phyloP scores from a whole-genome alignment of 64 coral and sea anemone genomes.

The Stylophora pistillata region DNA sequence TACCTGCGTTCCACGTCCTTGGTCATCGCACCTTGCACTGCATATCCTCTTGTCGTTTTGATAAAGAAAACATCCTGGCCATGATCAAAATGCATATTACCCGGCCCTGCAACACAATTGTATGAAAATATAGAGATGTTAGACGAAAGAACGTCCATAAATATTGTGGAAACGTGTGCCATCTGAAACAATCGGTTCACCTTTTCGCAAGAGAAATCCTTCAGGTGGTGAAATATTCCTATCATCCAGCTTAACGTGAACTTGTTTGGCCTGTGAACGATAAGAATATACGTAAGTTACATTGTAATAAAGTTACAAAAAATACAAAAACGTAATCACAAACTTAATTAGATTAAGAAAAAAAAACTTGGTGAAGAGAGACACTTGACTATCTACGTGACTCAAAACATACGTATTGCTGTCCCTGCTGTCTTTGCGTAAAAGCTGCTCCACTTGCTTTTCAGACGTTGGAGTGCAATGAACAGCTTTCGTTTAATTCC shows the following conservation, averaged over 20 bases:
- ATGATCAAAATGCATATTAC: constrained; percentile 91
- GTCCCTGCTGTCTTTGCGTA: too few species aligned
- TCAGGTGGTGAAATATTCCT: constrained; percentile 66
- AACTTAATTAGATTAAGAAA: too few species aligned
- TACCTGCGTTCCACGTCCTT: constrained; percentile 21
- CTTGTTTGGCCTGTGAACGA: constrained; percentile 64
- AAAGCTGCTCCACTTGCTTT: not conserved
- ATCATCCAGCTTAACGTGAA: constrained; percentile 78
- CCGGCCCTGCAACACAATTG: constrained; percentile 64
- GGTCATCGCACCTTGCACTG: not conserved
- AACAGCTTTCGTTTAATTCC: not conserved
- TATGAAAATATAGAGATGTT: not conserved
- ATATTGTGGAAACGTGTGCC: not conserved
- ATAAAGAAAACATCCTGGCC: constrained; percentile 93
- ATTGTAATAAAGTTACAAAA: not conserved
- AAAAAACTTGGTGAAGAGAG: too few species aligned
- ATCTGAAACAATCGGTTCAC: not conserved
- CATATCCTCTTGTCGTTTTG: constrained; percentile 23
- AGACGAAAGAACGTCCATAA: not conserved
- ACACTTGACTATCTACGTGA: too few species aligned
- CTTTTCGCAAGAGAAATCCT: constrained; percentile 90
- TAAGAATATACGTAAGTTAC: not conserved
- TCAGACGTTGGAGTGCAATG: not conserved
- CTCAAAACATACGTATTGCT: too few species aligned
- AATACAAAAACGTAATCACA: too few species aligned